Evolutionary conservation across 2,888 invertebrate species (phyloP).

Genomic region (Platerodrilus igneus): DNA sequence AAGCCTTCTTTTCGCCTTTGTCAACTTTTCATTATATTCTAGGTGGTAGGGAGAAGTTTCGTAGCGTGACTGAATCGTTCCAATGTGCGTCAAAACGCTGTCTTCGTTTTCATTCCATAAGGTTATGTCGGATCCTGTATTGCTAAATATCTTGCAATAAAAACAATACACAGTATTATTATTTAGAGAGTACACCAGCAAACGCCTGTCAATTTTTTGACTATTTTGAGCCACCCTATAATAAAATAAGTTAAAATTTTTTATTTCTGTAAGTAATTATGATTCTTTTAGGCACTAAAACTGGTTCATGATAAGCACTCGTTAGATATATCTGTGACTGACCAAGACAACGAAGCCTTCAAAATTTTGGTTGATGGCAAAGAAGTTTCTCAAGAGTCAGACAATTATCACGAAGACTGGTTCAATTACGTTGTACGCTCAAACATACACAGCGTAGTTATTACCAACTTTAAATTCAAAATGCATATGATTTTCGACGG

Average conservation of each 20-base stretch:
- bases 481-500: slow-evolving; percentile 32
- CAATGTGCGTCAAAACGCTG: no score
- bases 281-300: slow-evolving; percentile 34
- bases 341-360: slow-evolving; percentile 22
- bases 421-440: slow-evolving; percentile 28
- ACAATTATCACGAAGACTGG: slow-evolving; percentile 29
- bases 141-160: no score
- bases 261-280: background rate
- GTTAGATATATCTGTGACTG: slow-evolving; percentile 34
- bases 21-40: no score
- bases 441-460: slow-evolving; percentile 24
- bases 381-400: slow-evolving; percentile 20
- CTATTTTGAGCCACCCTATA: no score
- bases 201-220: no score
- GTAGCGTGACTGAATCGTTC: no score
- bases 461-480: slow-evolving; percentile 28
- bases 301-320: slow-evolving; percentile 27
- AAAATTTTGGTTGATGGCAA: slow-evolving; percentile 31
- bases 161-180: no score
- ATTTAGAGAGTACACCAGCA: no score
- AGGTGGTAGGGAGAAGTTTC: no score
- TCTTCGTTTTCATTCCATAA: no score
- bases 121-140: no score
- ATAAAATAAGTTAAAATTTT: background rate
- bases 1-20: no score